Percentiles rank a stretch among this genome's conserved stretches.
These are phyloP conservation scores for Patella pellucida DNA, from an alignment of 2,888 invertebrate genomes.

Conservation along the genomic window DNA sequence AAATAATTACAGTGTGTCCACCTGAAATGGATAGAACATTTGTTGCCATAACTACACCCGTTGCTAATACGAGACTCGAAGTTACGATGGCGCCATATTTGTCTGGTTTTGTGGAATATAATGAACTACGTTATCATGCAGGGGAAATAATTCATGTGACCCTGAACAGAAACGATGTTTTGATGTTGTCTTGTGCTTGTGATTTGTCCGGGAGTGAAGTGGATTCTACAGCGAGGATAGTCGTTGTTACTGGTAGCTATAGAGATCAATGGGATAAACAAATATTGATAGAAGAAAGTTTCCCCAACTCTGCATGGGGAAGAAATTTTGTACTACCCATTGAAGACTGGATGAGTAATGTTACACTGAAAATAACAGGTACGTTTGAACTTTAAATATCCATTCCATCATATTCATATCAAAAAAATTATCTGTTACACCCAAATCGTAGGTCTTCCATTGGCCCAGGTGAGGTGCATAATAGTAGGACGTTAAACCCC, in stretches of 20 bases:
- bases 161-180: neutral
- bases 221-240: neutral
- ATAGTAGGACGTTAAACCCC: no score
- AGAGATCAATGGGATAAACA: neutral
- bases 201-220: neutral
- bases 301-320: neutral
- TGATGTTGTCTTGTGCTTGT: neutral
- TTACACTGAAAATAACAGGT: neutral
- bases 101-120: neutral
- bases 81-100: neutral
- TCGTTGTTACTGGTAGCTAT: neutral
- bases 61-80: neutral
- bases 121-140: neutral
- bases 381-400: neutral
- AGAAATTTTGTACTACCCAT: constrained; percentile 1
- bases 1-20: neutral
- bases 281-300: neutral
- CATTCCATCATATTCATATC: no score
- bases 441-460: no score
- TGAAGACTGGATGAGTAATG: neutral
- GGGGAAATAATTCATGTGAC: neutral
- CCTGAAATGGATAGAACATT: neutral
- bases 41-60: neutral
- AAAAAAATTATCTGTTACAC: no score
- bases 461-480: no score